These are phyloP conservation scores for Amazona guildingii DNA, from an alignment of 2,113 vertebrate species.

Conservation along the genomic window DNA sequence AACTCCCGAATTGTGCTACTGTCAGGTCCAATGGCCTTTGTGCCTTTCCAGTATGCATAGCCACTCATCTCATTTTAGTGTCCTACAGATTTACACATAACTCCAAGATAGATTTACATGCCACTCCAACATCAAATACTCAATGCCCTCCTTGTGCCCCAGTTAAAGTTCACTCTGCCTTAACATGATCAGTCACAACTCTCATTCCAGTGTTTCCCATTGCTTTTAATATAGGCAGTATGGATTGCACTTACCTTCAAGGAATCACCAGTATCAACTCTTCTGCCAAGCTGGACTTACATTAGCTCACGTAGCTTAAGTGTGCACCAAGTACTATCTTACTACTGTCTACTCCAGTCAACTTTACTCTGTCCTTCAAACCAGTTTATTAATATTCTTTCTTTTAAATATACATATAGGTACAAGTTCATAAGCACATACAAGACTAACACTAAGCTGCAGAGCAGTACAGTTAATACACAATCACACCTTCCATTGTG, in stretches of 20 bases:
- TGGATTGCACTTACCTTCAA: not conserved
- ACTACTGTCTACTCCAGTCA: not conserved
- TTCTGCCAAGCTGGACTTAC: not conserved
- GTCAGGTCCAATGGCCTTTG: not conserved
- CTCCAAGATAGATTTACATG: not conserved
- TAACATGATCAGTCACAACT: not conserved
- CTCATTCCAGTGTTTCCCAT: not conserved
- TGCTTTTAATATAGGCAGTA: not conserved
- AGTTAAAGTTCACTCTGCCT: not conserved
- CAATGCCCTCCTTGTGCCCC: fast-evolving
- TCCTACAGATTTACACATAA: not conserved
- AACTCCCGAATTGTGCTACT: not conserved
- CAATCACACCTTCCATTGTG: not conserved
- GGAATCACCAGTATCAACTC: not conserved
- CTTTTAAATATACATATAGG: not conserved
- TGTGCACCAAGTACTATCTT: not conserved
- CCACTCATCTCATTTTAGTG: not conserved
- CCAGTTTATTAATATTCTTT: not conserved
- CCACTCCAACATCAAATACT: not conserved
- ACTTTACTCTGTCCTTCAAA: not conserved
- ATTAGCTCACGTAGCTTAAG: not conserved
- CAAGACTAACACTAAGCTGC: not conserved
- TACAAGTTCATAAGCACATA: not conserved
- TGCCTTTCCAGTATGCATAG: not conserved
- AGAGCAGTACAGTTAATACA: not conserved